A percentile compares a stretch with the other conserved stretches of the same genome.
phyloP scores from a whole-genome alignment of 2,797 vertebrate species.

The Pterois miles region DNA sequence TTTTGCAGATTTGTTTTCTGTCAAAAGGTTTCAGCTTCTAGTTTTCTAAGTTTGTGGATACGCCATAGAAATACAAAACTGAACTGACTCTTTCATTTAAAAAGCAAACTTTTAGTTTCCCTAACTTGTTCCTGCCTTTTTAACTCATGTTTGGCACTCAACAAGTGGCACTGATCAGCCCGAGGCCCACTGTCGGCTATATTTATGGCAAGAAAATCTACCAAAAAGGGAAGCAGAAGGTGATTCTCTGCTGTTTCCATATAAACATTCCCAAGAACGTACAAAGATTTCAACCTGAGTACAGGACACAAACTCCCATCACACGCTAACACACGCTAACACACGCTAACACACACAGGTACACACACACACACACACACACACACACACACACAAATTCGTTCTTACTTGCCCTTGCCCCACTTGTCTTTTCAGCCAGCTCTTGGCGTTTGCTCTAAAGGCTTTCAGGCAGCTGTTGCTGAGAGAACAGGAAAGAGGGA shows the following conservation, averaged over 20 bases:
- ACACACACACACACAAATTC: constrained; percentile 6
- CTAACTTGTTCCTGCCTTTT: neutral
- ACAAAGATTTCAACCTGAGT: neutral
- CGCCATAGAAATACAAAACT: no score
- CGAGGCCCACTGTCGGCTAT: neutral
- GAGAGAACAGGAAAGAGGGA: constrained; percentile 18
- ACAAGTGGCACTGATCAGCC: neutral
- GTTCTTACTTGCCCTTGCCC: constrained; percentile 36
- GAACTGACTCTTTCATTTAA: neutral
- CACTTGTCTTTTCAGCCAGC: constrained; percentile 48
- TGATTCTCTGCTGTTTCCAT: no score
- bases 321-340: constrained; percentile 11
- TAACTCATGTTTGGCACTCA: neutral
- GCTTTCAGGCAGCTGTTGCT: constrained; percentile 66
- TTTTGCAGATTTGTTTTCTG: neutral
- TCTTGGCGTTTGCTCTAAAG: constrained; percentile 40
- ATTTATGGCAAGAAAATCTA: neutral
- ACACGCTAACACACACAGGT: no score
- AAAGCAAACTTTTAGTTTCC: neutral
- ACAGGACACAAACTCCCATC: neutral
- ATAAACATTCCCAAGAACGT: neutral
- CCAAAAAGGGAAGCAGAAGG: neutral
- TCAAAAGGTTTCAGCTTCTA: neutral
- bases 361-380: constrained; percentile 10
- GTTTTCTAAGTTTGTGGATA: neutral